A percentile compares a stretch with the other conserved stretches of the same genome.
Conservation (phyloP, 2,113 vertebrate species). For the Clarias gariepinus region DNA sequence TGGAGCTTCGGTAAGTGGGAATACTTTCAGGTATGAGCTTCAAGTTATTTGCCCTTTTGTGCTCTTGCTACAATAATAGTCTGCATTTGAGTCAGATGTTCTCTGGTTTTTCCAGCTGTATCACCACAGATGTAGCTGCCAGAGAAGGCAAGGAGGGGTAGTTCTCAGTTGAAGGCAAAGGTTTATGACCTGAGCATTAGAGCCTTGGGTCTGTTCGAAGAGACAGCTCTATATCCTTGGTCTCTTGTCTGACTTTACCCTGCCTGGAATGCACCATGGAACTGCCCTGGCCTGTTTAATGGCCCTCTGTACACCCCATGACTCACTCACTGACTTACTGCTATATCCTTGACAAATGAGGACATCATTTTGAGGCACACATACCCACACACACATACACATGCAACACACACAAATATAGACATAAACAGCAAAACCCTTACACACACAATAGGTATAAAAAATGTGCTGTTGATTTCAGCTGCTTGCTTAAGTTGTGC, state of each 20-base stretch:
- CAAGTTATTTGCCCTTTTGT: background rate
- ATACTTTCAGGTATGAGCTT: background rate
- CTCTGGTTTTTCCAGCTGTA: slow-evolving; percentile 8
- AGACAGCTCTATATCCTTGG: slow-evolving; percentile 53
- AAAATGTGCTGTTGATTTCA: slow-evolving; percentile 25
- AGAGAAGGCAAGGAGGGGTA: slow-evolving; percentile 32
- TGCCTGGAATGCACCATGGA: slow-evolving; percentile 59
- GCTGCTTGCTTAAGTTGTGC: slow-evolving; percentile 14
- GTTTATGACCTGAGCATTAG: slow-evolving; percentile 58
- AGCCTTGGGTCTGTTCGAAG: slow-evolving; percentile 42
- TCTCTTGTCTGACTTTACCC: slow-evolving; percentile 56
- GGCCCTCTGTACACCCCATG: slow-evolving; percentile 49
- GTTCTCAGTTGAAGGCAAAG: slow-evolving; percentile 49
- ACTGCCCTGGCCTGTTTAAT: slow-evolving; percentile 63
- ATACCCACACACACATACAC: background rate
- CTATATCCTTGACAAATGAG: slow-evolving; percentile 44
- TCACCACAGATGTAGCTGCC: background rate
- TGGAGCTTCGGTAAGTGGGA: background rate
- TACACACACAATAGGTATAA: slow-evolving; percentile 7
- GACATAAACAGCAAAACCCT: background rate
- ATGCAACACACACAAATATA: background rate
- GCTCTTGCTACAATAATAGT: background rate
- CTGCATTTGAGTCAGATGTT: background rate
- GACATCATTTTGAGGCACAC: slow-evolving; percentile 32
- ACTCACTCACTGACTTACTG: slow-evolving; percentile 50